A percentile compares a stretch with the other conserved stretches of the same genome.
Evolutionary conservation across 2,888 invertebrate species (phyloP).

Genomic region (Hesperia comma): DNA sequence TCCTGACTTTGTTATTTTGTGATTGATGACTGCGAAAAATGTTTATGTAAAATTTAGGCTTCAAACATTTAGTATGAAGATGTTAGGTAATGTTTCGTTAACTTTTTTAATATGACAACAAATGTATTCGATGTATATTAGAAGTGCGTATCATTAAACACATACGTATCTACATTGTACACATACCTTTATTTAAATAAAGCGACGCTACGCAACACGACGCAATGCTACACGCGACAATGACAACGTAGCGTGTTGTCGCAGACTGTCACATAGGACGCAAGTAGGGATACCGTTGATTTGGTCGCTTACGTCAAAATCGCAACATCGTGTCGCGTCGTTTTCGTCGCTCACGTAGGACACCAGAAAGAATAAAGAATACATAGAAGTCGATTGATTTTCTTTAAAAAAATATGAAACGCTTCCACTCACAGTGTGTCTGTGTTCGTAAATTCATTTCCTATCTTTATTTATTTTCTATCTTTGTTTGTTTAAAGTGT

Average conservation of each 20-base stretch:
- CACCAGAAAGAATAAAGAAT: too few species aligned
- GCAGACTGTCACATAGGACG: too few species aligned
- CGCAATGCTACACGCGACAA: too few species aligned
- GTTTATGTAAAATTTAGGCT: constrained; percentile 19
- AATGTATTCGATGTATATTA: background rate
- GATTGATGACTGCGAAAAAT: constrained; percentile 28
- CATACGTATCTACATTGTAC: too few species aligned
- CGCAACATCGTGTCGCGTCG: too few species aligned
- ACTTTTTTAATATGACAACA: background rate
- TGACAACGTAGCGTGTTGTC: too few species aligned
- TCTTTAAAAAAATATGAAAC: background rate
- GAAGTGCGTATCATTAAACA: too few species aligned
- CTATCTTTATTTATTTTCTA: constrained; percentile 7
- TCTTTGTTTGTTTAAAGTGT: constrained; percentile 8
- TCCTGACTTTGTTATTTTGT: constrained; percentile 27
- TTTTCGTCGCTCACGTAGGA: too few species aligned
- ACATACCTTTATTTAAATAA: too few species aligned
- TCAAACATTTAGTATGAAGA: constrained; percentile 7
- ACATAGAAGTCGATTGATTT: background rate
- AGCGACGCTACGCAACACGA: too few species aligned
- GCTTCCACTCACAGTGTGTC: background rate
- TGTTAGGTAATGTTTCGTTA: background rate
- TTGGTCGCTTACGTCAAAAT: too few species aligned
- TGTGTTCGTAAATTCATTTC: constrained; percentile 14
- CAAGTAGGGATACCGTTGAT: too few species aligned